phyloP scores from a whole-genome alignment of 2,113 vertebrate genomes.

The Paedocypris sp. region DNA sequence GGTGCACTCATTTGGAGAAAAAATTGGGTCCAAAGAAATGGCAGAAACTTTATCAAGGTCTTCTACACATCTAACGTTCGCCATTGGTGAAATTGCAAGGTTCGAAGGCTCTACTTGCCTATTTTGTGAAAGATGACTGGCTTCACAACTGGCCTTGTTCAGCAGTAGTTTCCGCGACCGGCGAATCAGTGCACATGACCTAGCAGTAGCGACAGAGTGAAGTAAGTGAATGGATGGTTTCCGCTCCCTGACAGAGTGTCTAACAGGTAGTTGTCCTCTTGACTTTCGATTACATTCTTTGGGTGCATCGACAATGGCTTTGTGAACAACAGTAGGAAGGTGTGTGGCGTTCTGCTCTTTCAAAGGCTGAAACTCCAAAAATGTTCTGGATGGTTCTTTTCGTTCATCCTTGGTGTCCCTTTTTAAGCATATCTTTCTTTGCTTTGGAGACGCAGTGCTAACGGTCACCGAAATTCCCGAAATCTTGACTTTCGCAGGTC shows the following conservation, averaged over 20 bases:
- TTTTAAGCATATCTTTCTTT: slow-evolving; percentile 76
- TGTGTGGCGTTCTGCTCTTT: slow-evolving; percentile 50
- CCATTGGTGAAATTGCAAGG: slow-evolving; percentile 39
- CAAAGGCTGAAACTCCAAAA: slow-evolving; percentile 36
- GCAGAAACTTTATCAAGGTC: slow-evolving; percentile 51
- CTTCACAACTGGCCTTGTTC: slow-evolving; percentile 61
- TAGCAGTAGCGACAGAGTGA: slow-evolving; percentile 72
- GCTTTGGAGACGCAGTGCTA: slow-evolving; percentile 73
- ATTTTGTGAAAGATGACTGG: slow-evolving; percentile 55
- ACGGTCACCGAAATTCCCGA: slow-evolving; percentile 88
- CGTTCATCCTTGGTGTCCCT: slow-evolving; percentile 54
- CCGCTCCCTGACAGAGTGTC: slow-evolving; percentile 74
- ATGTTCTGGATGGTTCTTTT: slow-evolving; percentile 33
- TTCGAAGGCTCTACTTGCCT: slow-evolving; percentile 44
- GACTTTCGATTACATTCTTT: neutral
- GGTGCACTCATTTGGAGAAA: slow-evolving; percentile 65
- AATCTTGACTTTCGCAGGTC: slow-evolving; percentile 89
- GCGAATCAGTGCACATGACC: slow-evolving; percentile 67
- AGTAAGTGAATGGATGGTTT: slow-evolving; percentile 77
- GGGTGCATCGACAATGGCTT: slow-evolving; percentile 1
- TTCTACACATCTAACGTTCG: slow-evolving; percentile 28
- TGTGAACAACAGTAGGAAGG: slow-evolving; percentile 25
- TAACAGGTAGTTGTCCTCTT: slow-evolving; percentile 50
- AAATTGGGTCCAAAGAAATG: slow-evolving; percentile 70
- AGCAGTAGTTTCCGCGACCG: slow-evolving; percentile 75